A percentile compares a stretch with the other conserved stretches of the same genome.
These are phyloP conservation scores for Mormyrus iriodes DNA, from an alignment of 2,113 vertebrate species.

Conservation along the genomic window DNA sequence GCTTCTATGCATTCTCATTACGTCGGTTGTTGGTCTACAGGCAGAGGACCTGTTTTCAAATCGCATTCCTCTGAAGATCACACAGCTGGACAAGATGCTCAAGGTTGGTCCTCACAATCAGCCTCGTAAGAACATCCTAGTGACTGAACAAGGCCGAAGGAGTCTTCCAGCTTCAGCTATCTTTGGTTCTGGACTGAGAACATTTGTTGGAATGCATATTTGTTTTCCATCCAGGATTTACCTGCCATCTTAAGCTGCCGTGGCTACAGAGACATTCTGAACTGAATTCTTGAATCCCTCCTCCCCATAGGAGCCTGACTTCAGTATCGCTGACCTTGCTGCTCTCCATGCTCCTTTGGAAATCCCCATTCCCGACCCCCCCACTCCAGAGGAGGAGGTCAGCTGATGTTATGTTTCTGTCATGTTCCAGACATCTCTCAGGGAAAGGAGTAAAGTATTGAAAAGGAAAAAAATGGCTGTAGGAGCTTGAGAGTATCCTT, in stretches of 20 bases:
- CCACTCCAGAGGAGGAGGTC: slow-evolving; percentile 76
- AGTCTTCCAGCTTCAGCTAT: not conserved
- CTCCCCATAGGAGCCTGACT: slow-evolving; percentile 59
- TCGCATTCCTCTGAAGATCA: slow-evolving; percentile 70
- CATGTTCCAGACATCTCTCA: not conserved
- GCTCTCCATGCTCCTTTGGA: slow-evolving; percentile 70
- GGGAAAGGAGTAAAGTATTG: not conserved
- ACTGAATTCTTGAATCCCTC: not conserved
- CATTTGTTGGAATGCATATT: not conserved
- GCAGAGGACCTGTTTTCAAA: slow-evolving; percentile 69
- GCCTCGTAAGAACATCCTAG: not conserved
- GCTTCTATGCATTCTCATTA: not conserved
- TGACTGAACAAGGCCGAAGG: not conserved
- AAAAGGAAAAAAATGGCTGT: not conserved
- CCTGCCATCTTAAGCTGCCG: too few relatives aligned
- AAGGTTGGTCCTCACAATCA: slow-evolving; percentile 48
- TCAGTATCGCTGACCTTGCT: slow-evolving; percentile 63
- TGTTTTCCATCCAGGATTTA: too few relatives aligned
- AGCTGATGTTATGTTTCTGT: not conserved
- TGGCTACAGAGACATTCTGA: too few relatives aligned
- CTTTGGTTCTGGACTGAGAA: not conserved
- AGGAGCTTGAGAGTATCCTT: not conserved
- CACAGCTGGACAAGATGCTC: slow-evolving; percentile 64
- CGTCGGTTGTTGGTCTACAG: slow-evolving; percentile 40
- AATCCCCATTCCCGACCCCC: slow-evolving; percentile 83